Evolutionary conservation across 2,888 invertebrate species (phyloP), one percentile per base, ranked within the genome.

Genomic region (Aleiodes leptofemur): DNA sequence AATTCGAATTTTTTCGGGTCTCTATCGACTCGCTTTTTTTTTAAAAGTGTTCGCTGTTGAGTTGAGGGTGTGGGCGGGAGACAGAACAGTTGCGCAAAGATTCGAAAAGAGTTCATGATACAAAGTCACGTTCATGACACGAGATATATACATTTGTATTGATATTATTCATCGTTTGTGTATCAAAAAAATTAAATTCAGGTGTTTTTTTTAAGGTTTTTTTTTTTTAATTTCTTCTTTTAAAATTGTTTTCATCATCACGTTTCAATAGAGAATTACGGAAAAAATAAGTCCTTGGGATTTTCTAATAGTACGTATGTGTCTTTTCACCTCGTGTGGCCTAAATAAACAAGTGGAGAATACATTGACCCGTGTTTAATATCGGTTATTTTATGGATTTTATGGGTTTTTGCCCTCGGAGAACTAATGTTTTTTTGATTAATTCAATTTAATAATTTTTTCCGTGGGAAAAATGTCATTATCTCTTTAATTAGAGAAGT

Each of bases 291-390:
- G 59, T 43, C 61, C 74, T 69, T 74, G 53, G 50, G 59, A 64
- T 64, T 64, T 64, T 64, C 51, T 53, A 34, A 23, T 59, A 34
- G 16, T 38, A 38, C 56, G 29, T 59, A 34, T 34, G 81, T 83
- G 81, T 86, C 85, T 87, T 88, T 88, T 23, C 88, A 86, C 88
- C 88, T 87, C 88, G 85, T 83, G 82, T 88, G 89, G 87, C 89
- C 89, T 89, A 88, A 89, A 89, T 89, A 89, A 89, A 89, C 89
- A 89, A 88, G 88, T 88, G 86, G 86, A 89, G 89, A 89, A 89
- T 89, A 89, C 89, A 89, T 87, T 86, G 89, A 88, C 88, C 87
- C 83, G 82, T 81, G 81, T 69, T 14, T 61, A 38, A 31, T 38
- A 38, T 38, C 23, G 43, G 64, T 43, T 43, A 14, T 64, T 43